Conservation (phyloP, 2,888 invertebrate species). For the Caenorhabditis becei region DNA sequence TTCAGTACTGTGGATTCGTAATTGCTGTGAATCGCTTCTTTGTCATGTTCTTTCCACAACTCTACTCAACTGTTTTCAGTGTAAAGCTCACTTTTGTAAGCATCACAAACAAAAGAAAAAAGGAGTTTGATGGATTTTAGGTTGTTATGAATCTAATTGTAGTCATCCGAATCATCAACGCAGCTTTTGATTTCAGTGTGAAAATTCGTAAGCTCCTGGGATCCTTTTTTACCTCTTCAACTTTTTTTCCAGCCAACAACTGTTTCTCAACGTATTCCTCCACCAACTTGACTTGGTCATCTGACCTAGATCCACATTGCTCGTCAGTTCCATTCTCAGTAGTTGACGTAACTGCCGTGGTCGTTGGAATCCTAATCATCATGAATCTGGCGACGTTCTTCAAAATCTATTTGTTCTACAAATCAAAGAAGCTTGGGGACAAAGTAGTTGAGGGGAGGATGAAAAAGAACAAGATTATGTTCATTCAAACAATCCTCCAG, state of each 20-base stretch:
- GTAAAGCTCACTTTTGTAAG: neutral
- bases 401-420: constrained; percentile 8
- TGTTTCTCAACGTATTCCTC: neutral
- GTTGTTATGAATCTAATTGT: too few relatives aligned
- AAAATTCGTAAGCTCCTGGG: too few relatives aligned
- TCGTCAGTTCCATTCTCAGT: neutral
- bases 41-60: neutral
- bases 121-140: too few relatives aligned
- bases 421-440: neutral
- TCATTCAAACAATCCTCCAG: constrained; percentile 16
- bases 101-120: too few relatives aligned
- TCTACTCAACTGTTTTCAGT: neutral
- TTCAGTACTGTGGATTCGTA: neutral
- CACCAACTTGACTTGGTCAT: too few relatives aligned
- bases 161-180: too few relatives aligned
- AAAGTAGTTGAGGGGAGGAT: neutral
- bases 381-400: constrained; percentile 1
- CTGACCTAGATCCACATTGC: neutral
- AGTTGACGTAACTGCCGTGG: neutral
- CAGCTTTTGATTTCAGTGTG: too few relatives aligned
- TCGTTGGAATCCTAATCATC: too few relatives aligned
- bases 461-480: neutral
- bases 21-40: constrained; percentile 8
- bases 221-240: too few relatives aligned
- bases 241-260: too few relatives aligned